phyloP scores from a whole-genome alignment of 2,888 invertebrate genomes.

The Scaeva pyrastri region DNA sequence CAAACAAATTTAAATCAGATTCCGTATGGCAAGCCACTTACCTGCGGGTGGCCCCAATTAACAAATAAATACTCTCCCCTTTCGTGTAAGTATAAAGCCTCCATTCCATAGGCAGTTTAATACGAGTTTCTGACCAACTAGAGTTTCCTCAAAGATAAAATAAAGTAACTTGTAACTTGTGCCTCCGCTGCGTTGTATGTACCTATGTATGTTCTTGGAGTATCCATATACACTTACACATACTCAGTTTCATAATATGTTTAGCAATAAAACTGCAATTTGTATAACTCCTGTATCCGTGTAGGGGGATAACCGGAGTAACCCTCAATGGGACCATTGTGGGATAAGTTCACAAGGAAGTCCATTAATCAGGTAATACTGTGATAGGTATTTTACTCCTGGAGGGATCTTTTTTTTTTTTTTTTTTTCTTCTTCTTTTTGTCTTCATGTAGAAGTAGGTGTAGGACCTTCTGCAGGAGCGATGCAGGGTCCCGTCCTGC shows the following conservation, averaged over 20 bases:
- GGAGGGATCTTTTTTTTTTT: background rate
- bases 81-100: background rate
- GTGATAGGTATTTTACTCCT: background rate
- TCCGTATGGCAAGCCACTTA: background rate
- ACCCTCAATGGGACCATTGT: slow-evolving; percentile 24
- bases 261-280: slow-evolving; percentile 59
- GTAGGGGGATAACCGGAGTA: background rate
- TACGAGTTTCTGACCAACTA: background rate
- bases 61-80: background rate
- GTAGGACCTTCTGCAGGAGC: background rate
- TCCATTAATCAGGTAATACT: slow-evolving; percentile 58
- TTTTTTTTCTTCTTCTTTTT: slow-evolving; percentile 10
- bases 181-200: background rate
- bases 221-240: background rate
- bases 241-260: slow-evolving; percentile 29
- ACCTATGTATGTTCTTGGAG: background rate
- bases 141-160: background rate
- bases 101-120: too few species aligned
- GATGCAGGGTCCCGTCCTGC: background rate
- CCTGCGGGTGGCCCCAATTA: background rate
- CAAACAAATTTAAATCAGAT: background rate
- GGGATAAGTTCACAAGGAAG: slow-evolving; percentile 28
- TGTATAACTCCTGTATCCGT: slow-evolving; percentile 49
- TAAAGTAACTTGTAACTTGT: background rate
- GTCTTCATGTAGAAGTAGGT: background rate